Evolutionary conservation across 2,888 invertebrate species (phyloP).

Genomic region (Spodoptera littoralis): DNA sequence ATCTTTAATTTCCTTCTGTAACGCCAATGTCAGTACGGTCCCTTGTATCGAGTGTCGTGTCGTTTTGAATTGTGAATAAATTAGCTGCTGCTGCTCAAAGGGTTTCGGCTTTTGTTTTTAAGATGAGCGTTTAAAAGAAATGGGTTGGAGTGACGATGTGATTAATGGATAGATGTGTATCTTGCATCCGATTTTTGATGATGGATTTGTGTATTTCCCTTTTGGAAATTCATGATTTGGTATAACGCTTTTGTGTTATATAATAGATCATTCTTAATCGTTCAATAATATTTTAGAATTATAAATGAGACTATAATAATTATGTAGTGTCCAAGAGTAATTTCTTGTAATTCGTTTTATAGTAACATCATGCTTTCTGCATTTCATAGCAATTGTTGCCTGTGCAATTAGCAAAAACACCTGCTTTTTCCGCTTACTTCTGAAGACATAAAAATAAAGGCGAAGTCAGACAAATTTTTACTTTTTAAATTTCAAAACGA

Average conservation of each 20-base stretch:
- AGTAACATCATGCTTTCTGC: too few relatives aligned
- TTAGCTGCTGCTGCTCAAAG: conserved; percentile 60
- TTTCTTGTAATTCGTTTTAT: too few relatives aligned
- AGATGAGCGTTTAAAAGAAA: conserved; percentile 31
- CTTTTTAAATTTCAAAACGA: conserved; percentile 65
- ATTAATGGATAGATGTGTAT: conserved; percentile 28
- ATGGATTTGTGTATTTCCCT: not conserved
- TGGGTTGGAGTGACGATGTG: conserved; percentile 32
- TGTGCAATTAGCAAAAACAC: too few relatives aligned
- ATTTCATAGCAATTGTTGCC: too few relatives aligned
- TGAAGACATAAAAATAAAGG: too few relatives aligned
- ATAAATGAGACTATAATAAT: too few relatives aligned
- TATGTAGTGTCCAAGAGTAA: too few relatives aligned
- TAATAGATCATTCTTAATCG: too few relatives aligned
- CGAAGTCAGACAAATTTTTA: conserved; percentile 35
- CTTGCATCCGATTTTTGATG: too few relatives aligned
- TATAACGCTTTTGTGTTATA: too few relatives aligned
- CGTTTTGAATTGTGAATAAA: conserved; percentile 65
- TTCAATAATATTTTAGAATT: too few relatives aligned
- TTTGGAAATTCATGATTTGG: not conserved
- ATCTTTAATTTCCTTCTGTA: conserved; percentile 84
- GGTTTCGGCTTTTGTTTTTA: conserved; percentile 56
- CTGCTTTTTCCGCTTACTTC: too few relatives aligned
- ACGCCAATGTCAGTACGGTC: conserved; percentile 70
- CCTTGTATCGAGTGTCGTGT: conserved; percentile 60